These are phyloP conservation scores for Deroplatys truncata DNA, from an alignment of 2,888 invertebrate genomes.

Conservation along the genomic window DNA sequence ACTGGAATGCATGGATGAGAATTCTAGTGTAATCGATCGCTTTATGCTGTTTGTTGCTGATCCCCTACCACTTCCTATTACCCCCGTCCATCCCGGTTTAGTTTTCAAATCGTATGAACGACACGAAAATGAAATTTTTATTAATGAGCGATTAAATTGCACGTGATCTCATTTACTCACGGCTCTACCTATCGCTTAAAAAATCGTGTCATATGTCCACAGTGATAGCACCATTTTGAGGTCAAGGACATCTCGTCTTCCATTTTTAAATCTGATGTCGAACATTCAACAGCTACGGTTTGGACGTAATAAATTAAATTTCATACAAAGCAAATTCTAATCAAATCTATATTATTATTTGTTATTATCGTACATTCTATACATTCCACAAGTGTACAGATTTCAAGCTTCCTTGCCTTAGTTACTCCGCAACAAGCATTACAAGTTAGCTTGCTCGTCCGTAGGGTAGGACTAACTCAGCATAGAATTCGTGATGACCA, in stretches of 20 bases:
- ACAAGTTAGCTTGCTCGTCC: too few relatives aligned
- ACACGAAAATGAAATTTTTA: not conserved
- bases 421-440: too few relatives aligned
- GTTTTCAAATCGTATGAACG: not conserved
- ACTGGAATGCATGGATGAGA: not conserved
- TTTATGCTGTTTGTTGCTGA: not conserved
- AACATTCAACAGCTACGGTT: too few relatives aligned
- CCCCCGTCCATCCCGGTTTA: not conserved
- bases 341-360: too few relatives aligned
- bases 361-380: too few relatives aligned
- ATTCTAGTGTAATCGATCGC: not conserved
- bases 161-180: not conserved
- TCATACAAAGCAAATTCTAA: too few relatives aligned
- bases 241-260: not conserved
- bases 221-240: not conserved
- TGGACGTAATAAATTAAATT: too few relatives aligned
- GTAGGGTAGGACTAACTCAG: too few relatives aligned
- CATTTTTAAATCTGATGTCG: too few relatives aligned
- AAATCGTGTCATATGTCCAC: not conserved
- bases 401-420: too few relatives aligned
- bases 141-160: not conserved
- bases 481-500: too few relatives aligned
- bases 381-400: too few relatives aligned
- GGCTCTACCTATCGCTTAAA: not conserved
- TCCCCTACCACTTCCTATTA: not conserved